Base-by-base conservation (phyloP, 23 tunicate genomes). In the Styela clava region DNA sequence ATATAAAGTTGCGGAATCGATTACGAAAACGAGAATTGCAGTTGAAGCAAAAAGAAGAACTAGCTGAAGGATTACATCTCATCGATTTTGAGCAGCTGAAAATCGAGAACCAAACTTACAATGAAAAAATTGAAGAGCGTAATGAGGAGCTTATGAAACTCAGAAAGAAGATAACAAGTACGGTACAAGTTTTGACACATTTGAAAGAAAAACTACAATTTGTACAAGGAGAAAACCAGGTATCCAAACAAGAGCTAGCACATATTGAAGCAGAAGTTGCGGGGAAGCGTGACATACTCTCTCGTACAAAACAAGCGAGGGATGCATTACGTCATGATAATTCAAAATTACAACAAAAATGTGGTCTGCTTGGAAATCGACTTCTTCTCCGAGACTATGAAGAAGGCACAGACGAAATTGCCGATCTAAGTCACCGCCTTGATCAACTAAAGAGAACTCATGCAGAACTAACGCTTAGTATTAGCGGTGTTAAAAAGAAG, bases 41-140 rank as follows among this genome's bases (percentile, higher is more conserved):
- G 31, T 87, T 94, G 0, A 94, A 89, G 63, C 95, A 94, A 72
- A 94, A 94, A 88, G 99, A 96, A 73, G 94, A 91, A 73, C 82
- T 96, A 33, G 97, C 97, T 2, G 99, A 88, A 69, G 99, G 99
- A 3, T 68, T 96, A 0, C 97, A 96, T 44, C 68, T 96, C 52
- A 96, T 96, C 78, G 99, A 96, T 74, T 96, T 96, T 73, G 99
- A 96, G 73, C 99, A 96, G 79, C 86, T 96, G 74, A 96, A 96
- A 79, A 96, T 96, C 70, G 99, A 96, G 78, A 96, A 96, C 77
- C 99, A 96, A 85, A 96, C 99, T 21, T 96, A 96, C 80, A 87
- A 91, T 61, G 99, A 96, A 72, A 96, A 96, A 73, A 96, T 96
- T 71, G 99, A 96, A 76, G 99, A 96, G 83, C 74, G 99, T 64